phyloP scores from a whole-genome alignment of 2,888 invertebrate genomes.

The Phaonia tiefii region DNA sequence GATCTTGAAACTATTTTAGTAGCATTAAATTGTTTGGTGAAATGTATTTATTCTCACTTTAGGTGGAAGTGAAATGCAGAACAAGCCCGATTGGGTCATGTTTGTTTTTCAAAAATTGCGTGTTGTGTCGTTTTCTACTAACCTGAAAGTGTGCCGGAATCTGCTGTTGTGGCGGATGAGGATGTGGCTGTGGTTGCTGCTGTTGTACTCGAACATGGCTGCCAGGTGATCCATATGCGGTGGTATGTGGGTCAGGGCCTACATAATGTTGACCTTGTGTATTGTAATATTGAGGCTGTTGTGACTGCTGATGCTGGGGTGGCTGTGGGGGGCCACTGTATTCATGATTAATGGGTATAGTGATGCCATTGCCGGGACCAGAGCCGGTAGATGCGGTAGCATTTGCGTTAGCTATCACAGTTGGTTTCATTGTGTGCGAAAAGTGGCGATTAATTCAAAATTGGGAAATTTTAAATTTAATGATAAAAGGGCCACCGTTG shows the following conservation, averaged over 20 bases:
- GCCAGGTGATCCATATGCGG: constrained; percentile 67
- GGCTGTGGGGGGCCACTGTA: constrained; percentile 66
- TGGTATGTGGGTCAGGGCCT: constrained; percentile 54
- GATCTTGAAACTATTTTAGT: too few relatives aligned
- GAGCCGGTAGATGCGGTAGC: constrained; percentile 66
- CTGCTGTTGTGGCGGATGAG: constrained; percentile 71
- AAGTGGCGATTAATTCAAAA: too few relatives aligned
- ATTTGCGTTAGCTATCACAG: constrained; percentile 76
- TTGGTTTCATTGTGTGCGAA: constrained; percentile 75
- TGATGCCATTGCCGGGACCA: constrained; percentile 69
- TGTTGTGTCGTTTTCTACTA: constrained; percentile 33
- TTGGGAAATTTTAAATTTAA: too few relatives aligned
- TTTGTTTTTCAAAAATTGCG: too few relatives aligned
- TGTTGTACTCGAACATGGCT: constrained; percentile 64
- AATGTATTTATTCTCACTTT: too few relatives aligned
- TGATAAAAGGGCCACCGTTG: too few relatives aligned
- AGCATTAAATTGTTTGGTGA: too few relatives aligned
- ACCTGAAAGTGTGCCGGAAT: constrained; percentile 71
- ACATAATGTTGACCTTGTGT: too few relatives aligned
- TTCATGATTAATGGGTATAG: constrained; percentile 75
- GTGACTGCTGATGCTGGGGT: constrained; percentile 62
- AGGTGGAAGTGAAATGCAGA: too few relatives aligned
- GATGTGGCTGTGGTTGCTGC: constrained; percentile 62
- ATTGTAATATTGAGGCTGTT: constrained; percentile 53
- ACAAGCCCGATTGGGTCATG: too few relatives aligned